Evolutionary conservation across 2,888 invertebrate species (phyloP).

Genomic region (Furcula furcula): DNA sequence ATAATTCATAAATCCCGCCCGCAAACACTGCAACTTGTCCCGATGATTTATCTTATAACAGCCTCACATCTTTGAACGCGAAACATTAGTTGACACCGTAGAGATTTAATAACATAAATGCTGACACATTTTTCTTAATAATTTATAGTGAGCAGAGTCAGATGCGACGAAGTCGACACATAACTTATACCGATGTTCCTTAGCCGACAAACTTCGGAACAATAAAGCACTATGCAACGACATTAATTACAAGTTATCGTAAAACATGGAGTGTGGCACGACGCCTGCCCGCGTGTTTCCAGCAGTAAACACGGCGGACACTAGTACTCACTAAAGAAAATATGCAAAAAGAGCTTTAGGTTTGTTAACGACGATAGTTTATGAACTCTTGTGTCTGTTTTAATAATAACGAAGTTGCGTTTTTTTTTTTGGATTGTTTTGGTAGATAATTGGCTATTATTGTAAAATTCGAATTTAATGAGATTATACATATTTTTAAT

Average conservation of each 20-base stretch:
- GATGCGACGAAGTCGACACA: slow-evolving; percentile 44
- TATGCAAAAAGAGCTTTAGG: too few species aligned
- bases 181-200: slow-evolving; percentile 49
- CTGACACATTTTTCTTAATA: slow-evolving; percentile 51
- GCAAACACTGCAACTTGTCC: slow-evolving; percentile 30
- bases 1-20: slow-evolving; percentile 25
- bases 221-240: slow-evolving; percentile 62
- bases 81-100: slow-evolving; percentile 17
- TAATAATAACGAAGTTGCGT: too few species aligned
- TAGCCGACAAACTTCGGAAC: slow-evolving; percentile 46
- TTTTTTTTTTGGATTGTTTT: too few species aligned
- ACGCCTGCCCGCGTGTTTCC: slow-evolving; percentile 35
- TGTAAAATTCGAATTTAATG: too few species aligned
- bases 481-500: too few species aligned
- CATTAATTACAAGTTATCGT: slow-evolving; percentile 71
- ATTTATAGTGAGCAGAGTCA: slow-evolving; percentile 46
- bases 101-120: slow-evolving; percentile 39
- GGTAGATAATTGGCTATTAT: too few species aligned
- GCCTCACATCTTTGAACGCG: slow-evolving; percentile 29
- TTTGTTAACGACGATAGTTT: too few species aligned
- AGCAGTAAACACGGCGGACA: slow-evolving; percentile 35
- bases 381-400: too few species aligned
- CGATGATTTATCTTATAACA: slow-evolving; percentile 26
- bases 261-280: slow-evolving; percentile 46
- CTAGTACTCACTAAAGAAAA: too few species aligned